Evolutionary conservation across 1,140 invertebrate genomes (phyloP), one percentile per base, ranked within the genome.

Genomic region (Alviniconcha marisindica): DNA sequence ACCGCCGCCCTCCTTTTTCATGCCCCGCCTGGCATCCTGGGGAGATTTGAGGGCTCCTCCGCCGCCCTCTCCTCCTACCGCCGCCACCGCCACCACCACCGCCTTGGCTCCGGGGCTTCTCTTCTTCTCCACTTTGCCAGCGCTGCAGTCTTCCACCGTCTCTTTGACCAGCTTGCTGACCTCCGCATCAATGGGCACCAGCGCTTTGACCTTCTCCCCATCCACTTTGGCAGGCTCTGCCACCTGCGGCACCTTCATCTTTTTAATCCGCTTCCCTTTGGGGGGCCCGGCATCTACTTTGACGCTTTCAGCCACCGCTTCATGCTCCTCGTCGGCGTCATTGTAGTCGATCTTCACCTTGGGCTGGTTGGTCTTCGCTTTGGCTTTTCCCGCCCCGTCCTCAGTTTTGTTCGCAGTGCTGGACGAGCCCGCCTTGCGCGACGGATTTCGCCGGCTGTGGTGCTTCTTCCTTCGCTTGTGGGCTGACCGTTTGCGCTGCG

Each of bases 321-420:
- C 71, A 21, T 80, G 77, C 3, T 73, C 79, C 36, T 83, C 84
- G 21, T 85, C 84, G 31, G 82, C 84, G 60, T 85, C 84, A 69
- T 83, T 83, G 82, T 85, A 85, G 63, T 85, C 84, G n/a, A 85
- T 85, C 71, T 85, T 85, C 21, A 85, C 84, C 66, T 85, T 85
- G 38, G 84, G 84, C 79, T 85, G 81, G 44, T 85, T 85, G 31
- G 71, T 44, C 63, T 83, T 85, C 14, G 40, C 42, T 31, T 51
- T 73, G 38, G 81, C 74, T n/a, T 63, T 73, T 5, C 36, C 60
- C 0, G 36, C 51, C 14, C 38, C 66, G 24, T 42, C 81, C 44
- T 78, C 77, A 24, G 71, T 56, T 21, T 82, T 82, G 14, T 76
- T 69, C 40, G 76, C 77, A 21, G 80, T 77, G 54, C 80, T 54